Base-by-base conservation (phyloP, 2,113 vertebrate species). In the Elephas maximus region DNA sequence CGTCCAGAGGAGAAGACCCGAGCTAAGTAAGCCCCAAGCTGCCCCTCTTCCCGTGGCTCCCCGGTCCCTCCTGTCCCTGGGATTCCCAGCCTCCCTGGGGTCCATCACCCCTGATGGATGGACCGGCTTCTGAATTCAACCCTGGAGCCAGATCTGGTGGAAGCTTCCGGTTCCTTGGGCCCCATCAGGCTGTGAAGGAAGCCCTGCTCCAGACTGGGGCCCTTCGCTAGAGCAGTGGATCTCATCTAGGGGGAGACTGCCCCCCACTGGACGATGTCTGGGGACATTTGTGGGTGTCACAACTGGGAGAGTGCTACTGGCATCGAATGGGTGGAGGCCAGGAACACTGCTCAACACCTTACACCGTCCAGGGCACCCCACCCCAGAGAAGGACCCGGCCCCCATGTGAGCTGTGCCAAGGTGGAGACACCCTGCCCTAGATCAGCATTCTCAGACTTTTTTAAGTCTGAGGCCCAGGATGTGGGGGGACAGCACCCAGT, bases 1-100 rank as follows among this genome's bases (percentile, higher is more conserved):
- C 98, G 98, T 53, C 98, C 98, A 6, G 99, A 99, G 82, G 99
- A 99, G 96, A 99, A 98, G 92, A 98, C 99, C 17, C 99, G 99
- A 97, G 97, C 98, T 78, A 99, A 99, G 99, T 99, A 97, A 98
- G 98, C 69, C 93, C 41, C 62, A 0, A 0, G 0, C 21, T 81
- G 10, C 85, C 9, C 73, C 51, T 53, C 17, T 24, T 14, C 5
- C 33, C 33, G 0, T 2, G 4, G 11, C 9, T 15, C 8, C 44
- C 76, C 8, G 30, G 20, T 0, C 48, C 45, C 0, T 1, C 69
- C 60, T 51, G 4, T 41, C 53, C 45, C 63, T 4, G 2, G 0
- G 21, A 17, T 26, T 30, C 48, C 21, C 44, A 9, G 9, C 30
- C 9, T 24, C 24, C 82, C 6, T 5, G 4, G 3, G 4, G 2